Evolutionary conservation across 2,113 vertebrate genomes (phyloP), one percentile per base, ranked within the genome.

Genomic region (Camelus bactrianus): DNA sequence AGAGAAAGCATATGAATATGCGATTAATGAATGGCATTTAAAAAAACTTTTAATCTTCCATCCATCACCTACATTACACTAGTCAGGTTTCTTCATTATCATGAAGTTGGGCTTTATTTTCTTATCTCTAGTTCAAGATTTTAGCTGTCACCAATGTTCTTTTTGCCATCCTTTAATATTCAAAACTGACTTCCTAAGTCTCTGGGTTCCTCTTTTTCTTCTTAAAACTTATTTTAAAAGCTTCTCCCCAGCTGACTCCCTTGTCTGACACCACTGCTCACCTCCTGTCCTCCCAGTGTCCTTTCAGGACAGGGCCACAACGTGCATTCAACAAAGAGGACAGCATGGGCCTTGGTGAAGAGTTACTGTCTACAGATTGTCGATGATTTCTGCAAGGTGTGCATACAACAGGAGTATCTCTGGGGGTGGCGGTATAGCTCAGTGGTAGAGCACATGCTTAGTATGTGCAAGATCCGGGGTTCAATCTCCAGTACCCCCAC

Each of bases 201-300:
- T 95, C 42, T 54, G 67, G 46, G 50, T 83, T 91, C 48, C 35
- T 88, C 46, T 65, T 91, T 70, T 42, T 81, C 22, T 70, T 83
- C 64, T 76, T 46, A 38, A 90, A 64, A 97, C 20, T 75, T 48
- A 81, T 70, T 42, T n/a, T 76, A 52, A 94, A 82, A 82, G 48
- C 26, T 20, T 67, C 46, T 38, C 84, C 24, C 56, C 35, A 48
- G 64, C 16, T 72, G 26, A 75, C 30, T 90, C 84, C 42, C 32
- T 83, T 38, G 62, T 35, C 24, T 32, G 8, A 67, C 10, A 62
- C 56, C 19, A 30, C 30, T 14, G 15, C 12, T 79, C 32, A 52
- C 20, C 12, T 84, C 48, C n/a, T 79, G n/a, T 30, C 46, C n/a
- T 69, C 46, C 24, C 24, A 10, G n/a, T 69, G 50, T 38, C 22